These are phyloP conservation scores for Euclidia mi DNA, from an alignment of 2,888 invertebrate genomes.

Conservation along the genomic window DNA sequence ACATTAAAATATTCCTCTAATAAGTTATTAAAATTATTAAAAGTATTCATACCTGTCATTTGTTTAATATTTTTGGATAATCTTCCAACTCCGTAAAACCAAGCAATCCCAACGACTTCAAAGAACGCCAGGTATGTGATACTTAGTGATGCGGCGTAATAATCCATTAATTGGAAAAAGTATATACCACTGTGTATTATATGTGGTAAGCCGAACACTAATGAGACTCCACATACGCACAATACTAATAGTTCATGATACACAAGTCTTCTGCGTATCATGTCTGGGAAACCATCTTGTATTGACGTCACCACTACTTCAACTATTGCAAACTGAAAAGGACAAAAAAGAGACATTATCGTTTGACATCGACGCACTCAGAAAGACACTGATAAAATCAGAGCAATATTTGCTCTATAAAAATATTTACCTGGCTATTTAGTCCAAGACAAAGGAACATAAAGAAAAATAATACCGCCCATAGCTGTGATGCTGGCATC, in stretches of 20 bases:
- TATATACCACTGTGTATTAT: constrained; percentile 97
- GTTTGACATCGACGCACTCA: no score
- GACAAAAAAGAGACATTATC: not conserved
- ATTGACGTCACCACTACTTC: constrained; percentile 98
- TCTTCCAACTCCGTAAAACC: constrained; percentile 96
- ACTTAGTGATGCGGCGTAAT: constrained; percentile 97
- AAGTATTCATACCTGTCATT: constrained; percentile 94
- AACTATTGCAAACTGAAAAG: constrained; percentile 96
- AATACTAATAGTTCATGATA: constrained; percentile 97
- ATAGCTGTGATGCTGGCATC: constrained; percentile 97
- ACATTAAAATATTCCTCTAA: no score
- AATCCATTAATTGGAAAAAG: constrained; percentile 97
- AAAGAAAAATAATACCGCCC: constrained; percentile 97
- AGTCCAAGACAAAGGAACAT: constrained; percentile 96
- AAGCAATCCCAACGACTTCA: constrained; percentile 97
- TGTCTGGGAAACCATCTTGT: constrained; percentile 97
- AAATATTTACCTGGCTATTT: constrained; percentile 94
- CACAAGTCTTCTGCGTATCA: constrained; percentile 95
- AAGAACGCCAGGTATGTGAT: constrained; percentile 98
- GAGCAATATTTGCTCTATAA: not conserved
- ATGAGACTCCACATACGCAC: constrained; percentile 95
- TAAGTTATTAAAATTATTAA: no score
- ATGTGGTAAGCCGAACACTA: constrained; percentile 96
- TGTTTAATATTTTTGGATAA: constrained; percentile 96
- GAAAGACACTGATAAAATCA: no score